Evolutionary conservation across 2,113 vertebrate species (phyloP), one percentile per base, ranked within the genome.

Genomic region (Probosciger aterrimus): DNA sequence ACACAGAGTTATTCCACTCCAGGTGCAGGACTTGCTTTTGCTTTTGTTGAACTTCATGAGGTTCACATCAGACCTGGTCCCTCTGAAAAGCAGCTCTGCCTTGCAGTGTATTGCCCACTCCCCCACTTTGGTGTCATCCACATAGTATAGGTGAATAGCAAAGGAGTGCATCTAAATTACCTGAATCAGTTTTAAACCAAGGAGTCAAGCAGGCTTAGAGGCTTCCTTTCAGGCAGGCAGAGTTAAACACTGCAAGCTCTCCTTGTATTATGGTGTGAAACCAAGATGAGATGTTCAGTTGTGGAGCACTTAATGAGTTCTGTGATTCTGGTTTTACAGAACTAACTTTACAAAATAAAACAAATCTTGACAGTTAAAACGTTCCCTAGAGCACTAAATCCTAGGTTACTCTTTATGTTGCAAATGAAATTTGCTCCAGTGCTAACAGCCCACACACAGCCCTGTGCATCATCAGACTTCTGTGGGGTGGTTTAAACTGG

Each of bases 1-100:
- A n/a, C n/a, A 13, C 0, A 0, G 14, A 19, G 14, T 67, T 82
- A 27, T 82, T 20, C 46, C 35, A 8, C 19, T 53, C n/a, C 1
- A 1, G 17, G 44, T 2, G 3, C 18, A 33, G 22, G 57, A 73
- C 35, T 49, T 83, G 24, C 11, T 27, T 47, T 52, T 70, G 10
- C 27, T 44, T n/a, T 68, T 44, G 47, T 39, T 57, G 25, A 78
- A 47, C 13, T 86, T 77, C 9, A 22, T 53, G 41, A 50, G 25
- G 18, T 44, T 68, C 27, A 33, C 1, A 0, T 47, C 49, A 70
- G 55, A 47, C n/a, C 9, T 43, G 49, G 25, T 70, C 8, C 22
- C 31, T 70, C 39, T 43, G 18, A 81, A 79, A 80, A 60, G 63
- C 62, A 52, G 57, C 22, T 30, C 25, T 52, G 44, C 68, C 49